phyloP scores from a whole-genome alignment of 2,888 invertebrate species.

The Eupithecia centaureata region DNA sequence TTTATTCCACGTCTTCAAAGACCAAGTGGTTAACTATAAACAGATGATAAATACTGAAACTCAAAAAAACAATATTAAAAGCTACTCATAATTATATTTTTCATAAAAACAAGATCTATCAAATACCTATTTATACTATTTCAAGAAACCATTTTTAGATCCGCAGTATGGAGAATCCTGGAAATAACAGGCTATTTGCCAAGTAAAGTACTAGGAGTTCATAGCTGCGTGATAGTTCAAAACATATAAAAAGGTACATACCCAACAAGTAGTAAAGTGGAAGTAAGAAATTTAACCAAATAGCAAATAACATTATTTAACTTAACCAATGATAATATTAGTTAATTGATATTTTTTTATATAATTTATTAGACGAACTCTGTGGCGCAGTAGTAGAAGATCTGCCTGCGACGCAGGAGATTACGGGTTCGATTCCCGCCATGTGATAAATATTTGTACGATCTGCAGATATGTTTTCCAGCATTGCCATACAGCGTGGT shows the following conservation, averaged over 20 bases:
- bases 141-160: neutral
- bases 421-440: too few relatives aligned
- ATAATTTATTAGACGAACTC: too few relatives aligned
- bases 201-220: constrained; percentile 24
- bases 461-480: too few relatives aligned
- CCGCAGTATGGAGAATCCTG: neutral
- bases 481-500: too few relatives aligned
- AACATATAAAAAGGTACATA: neutral
- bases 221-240: constrained; percentile 12
- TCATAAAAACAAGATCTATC: neutral
- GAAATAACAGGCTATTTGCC: constrained; percentile 26
- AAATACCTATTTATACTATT: too few relatives aligned
- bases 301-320: too few relatives aligned
- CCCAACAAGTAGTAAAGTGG: constrained; percentile 23
- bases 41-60: constrained; percentile 12
- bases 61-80: neutral
- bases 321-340: too few relatives aligned
- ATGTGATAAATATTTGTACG: too few relatives aligned
- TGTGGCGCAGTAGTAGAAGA: too few relatives aligned
- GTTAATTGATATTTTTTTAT: too few relatives aligned
- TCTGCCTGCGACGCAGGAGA: too few relatives aligned
- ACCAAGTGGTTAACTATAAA: constrained; percentile 10
- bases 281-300: too few relatives aligned
- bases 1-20: neutral
- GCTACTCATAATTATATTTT: neutral